Evolutionary conservation across 2,113 vertebrate species (phyloP).

Genomic region (Lagopus muta): DNA sequence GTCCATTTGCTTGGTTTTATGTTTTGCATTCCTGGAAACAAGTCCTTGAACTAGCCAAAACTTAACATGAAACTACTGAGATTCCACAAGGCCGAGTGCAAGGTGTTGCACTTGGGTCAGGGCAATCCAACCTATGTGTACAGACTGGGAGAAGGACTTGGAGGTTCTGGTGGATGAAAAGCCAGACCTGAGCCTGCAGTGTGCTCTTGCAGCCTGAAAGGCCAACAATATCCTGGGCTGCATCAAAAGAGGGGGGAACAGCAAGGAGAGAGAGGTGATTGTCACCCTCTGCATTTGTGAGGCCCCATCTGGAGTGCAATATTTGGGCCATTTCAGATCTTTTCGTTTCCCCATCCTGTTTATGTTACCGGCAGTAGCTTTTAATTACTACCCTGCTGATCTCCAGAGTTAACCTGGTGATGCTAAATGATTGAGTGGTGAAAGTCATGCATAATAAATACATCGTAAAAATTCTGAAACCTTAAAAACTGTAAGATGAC

Average conservation of each 20-base stretch:
- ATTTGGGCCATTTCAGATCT: neutral
- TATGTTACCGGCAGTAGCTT: neutral
- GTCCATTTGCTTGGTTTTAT: neutral
- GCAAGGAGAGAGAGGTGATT: neutral
- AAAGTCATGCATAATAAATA: neutral
- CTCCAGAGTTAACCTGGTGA: neutral
- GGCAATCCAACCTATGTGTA: neutral
- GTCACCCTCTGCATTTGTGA: neutral
- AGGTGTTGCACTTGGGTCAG: neutral
- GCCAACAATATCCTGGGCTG: neutral
- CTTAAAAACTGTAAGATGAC: neutral
- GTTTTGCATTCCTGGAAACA: neutral
- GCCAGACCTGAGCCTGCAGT: neutral
- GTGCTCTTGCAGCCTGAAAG: neutral
- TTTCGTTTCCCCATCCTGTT: neutral
- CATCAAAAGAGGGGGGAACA: neutral
- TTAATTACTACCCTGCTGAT: neutral
- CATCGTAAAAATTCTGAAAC: neutral
- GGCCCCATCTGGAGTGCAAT: neutral
- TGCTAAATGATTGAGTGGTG: neutral
- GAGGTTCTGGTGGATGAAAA: neutral
- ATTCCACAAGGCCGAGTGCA: neutral
- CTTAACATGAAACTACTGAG: neutral
- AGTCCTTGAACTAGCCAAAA: neutral
- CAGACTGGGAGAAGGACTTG: neutral